Evolutionary conservation across 1,140 invertebrate species (phyloP), one percentile per base, ranked within the genome.

Genomic region (Dinothrombium tinctorium): DNA sequence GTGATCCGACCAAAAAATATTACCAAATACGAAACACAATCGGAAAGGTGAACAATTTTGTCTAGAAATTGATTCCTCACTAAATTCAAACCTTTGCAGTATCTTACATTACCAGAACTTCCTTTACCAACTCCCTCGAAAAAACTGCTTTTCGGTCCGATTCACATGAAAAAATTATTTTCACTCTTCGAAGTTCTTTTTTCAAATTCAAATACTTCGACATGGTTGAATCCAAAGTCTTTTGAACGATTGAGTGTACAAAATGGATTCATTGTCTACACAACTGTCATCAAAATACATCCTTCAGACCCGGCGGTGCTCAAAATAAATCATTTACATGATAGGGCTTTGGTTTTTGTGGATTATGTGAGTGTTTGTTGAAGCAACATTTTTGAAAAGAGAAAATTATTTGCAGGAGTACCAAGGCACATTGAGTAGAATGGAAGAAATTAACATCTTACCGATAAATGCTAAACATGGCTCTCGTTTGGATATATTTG

Each of bases 271-370:
- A 62, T 80, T 5, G 51, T 81, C 1, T 86, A 84, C 50, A 68
- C 73, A 51, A 70, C 69, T 0, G 50, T 46, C 0, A 49, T 84
- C 7, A 59, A 62, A 3, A 46, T 51, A 11, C 47, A 51, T 19
- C 51, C 58, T 3, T 53, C 60, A 6, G 64, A 71, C 51, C 64
- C 69, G 12, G 55, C 63, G 2, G 22, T 65, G 23, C 52, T 82
- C 0, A 51, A 58, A 31, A 62, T 76, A 9, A 49, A 50, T 2
- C 61, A 65, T 20, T 58, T 76, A 2, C 61, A 65, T 19, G 81
- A 87, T 57, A 63, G 76, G 45, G 75, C 69, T 2, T 66, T 74
- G 35, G 67, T 84, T 28, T 78, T 70, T 53, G 56, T 82, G 1
- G 68, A 83, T 54, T 54, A 65, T 40, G 72, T 62, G 49, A 32